A percentile compares a stretch with the other conserved stretches of the same genome.
phyloP scores from a whole-genome alignment of 1,140 invertebrate genomes.

The Brachionus sp. region DNA sequence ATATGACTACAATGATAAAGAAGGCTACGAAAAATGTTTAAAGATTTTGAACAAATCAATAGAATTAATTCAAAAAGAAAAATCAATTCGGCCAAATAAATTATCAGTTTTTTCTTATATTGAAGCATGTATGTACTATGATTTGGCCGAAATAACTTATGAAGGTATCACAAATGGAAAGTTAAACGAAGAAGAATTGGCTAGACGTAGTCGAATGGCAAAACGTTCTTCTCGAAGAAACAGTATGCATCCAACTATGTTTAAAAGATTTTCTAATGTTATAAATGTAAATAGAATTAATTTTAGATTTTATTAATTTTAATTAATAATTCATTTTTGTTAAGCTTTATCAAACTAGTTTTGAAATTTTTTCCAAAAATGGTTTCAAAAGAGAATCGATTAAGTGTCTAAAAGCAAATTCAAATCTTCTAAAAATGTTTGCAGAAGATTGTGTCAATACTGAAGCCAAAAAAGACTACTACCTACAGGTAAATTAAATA shows the following conservation, averaged over 20 bases:
- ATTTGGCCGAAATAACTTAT: background rate
- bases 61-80: background rate
- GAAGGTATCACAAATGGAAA: conserved; percentile 31
- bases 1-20: conserved; percentile 32
- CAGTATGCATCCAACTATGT: conserved; percentile 25
- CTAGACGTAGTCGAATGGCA: background rate
- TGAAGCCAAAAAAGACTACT: conserved; percentile 32
- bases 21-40: conserved; percentile 4
- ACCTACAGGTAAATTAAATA: background rate
- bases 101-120: background rate
- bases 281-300: background rate
- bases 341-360: conserved; percentile 22
- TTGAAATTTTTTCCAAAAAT: conserved; percentile 35
- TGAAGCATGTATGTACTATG: background rate
- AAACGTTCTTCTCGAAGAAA: background rate
- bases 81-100: background rate
- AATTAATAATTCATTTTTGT: background rate
- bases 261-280: conserved; percentile 15
- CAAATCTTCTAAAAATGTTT: conserved; percentile 11
- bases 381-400: background rate
- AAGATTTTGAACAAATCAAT: conserved; percentile 36
- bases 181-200: conserved; percentile 24
- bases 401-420: background rate
- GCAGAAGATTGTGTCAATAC: background rate
- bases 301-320: background rate